These are phyloP conservation scores for Stictonetta naevosa DNA, from an alignment of 2,113 vertebrate genomes.

Conservation along the genomic window DNA sequence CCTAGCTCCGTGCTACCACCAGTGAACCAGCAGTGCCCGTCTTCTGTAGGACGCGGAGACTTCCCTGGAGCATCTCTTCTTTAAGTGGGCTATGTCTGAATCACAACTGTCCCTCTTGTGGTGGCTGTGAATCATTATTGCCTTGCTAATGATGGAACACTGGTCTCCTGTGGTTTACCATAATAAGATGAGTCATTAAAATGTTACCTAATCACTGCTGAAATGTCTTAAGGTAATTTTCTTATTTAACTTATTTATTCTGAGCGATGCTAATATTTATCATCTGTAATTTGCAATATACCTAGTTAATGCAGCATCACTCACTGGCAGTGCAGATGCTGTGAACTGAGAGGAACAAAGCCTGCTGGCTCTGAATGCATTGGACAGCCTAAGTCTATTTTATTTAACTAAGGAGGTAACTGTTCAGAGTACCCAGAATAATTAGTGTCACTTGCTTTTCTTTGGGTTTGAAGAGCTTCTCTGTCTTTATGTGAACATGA, in stretches of 20 bases:
- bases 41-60: background rate
- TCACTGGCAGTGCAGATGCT: background rate
- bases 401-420: background rate
- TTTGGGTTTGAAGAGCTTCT: background rate
- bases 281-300: background rate
- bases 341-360: background rate
- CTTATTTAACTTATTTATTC: conserved; percentile 4
- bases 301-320: background rate
- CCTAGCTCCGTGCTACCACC: background rate
- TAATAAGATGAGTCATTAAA: conserved; percentile 50
- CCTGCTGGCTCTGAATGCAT: background rate
- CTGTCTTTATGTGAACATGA: background rate
- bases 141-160: conserved; percentile 27
- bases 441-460: background rate
- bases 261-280: background rate
- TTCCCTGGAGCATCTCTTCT: background rate
- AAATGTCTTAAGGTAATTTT: conserved; percentile 32
- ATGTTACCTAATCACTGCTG: background rate
- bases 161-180: conserved; percentile 21
- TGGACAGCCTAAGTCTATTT: background rate
- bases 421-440: background rate
- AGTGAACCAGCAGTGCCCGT: background rate
- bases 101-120: background rate
- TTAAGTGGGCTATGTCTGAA: background rate
- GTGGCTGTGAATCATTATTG: conserved; percentile 39